Evolutionary conservation across 1,140 invertebrate species (phyloP), one percentile per base, ranked within the genome.

Genomic region (Ladona fulva): DNA sequence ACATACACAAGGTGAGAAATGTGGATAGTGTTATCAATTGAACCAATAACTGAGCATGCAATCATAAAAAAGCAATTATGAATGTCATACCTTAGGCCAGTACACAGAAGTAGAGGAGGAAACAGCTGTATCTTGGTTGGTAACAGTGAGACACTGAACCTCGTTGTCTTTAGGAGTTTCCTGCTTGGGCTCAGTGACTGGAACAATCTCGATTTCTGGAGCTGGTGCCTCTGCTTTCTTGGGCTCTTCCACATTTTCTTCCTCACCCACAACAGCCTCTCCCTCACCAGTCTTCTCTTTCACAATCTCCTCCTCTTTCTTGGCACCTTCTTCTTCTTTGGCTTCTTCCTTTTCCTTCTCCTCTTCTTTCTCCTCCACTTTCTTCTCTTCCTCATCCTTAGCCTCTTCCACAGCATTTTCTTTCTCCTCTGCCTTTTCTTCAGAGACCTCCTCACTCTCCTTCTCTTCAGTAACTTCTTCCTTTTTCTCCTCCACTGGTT

Each of bases 341-440:
- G 80, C 79, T 16, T 24, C 59, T 78, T 80, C 80, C 76, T 83
- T 82, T 6, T 76, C 74, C 0, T 25, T 19, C 52, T 81, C 80
- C 66, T 84, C 83, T 0, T 78, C 44, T 74, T 80, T 77, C 76
- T 82, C 81, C 77, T 83, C 80, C 52, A 82, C 81, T 76, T 84
- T 83, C n/a, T 79, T 76, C 66, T 80, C 12, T 76, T 76, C 78
- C 25, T 77, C 74, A 77, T 81, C 78, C 74, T 29, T 24, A 8
- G 74, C 77, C 16, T 24, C 25, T 73, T 80, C 76, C 24, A 24
- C 59, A 52, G 75, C 52, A 42, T 74, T 74, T 6, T 82, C 80
- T 42, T 24, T 76, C 6, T 82, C 52, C 12, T 66, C 52, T 19
- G 1, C 52, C 12, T 66, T 66, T 12, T 66, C 52, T 66, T 66